phyloP scores from a whole-genome alignment of 2,888 invertebrate genomes.

The Heteromyza rotundicornis region DNA sequence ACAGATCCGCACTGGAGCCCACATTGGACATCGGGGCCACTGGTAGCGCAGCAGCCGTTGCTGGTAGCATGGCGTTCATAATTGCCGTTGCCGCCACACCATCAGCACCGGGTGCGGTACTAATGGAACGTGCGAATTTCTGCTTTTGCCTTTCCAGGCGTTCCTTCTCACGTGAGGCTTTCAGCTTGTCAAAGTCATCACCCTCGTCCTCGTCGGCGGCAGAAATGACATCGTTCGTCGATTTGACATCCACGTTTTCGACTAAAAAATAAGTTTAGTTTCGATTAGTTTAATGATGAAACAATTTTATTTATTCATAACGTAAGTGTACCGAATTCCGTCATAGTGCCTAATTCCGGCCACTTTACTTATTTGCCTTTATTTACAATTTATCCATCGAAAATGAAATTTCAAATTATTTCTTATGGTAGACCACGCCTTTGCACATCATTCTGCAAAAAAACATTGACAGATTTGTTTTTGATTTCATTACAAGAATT shows the following conservation, averaged over 20 bases:
- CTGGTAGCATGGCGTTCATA: slow-evolving; percentile 24
- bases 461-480: too few species aligned
- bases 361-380: too few species aligned
- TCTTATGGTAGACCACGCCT: too few species aligned
- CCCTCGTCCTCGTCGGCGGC: slow-evolving; percentile 56
- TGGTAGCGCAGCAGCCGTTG: slow-evolving; percentile 7
- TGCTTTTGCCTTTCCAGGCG: slow-evolving; percentile 69
- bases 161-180: slow-evolving; percentile 72
- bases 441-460: too few species aligned
- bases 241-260: slow-evolving; percentile 52
- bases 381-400: too few species aligned
- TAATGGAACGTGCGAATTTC: slow-evolving; percentile 67
- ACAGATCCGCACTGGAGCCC: slow-evolving; percentile 40
- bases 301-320: too few species aligned
- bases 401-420: too few species aligned
- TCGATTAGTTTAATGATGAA: too few species aligned
- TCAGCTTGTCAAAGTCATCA: slow-evolving; percentile 76
- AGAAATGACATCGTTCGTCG: slow-evolving; percentile 43
- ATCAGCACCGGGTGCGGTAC: slow-evolving; percentile 55
- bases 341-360: too few species aligned
- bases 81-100: slow-evolving; percentile 30
- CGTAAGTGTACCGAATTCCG: too few species aligned
- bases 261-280: slow-evolving; percentile 35
- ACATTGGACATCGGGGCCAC: slow-evolving; percentile 23
- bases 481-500: too few species aligned